phyloP scores from a whole-genome alignment of 2,113 vertebrate genomes.

The Callopanchax toddi region DNA sequence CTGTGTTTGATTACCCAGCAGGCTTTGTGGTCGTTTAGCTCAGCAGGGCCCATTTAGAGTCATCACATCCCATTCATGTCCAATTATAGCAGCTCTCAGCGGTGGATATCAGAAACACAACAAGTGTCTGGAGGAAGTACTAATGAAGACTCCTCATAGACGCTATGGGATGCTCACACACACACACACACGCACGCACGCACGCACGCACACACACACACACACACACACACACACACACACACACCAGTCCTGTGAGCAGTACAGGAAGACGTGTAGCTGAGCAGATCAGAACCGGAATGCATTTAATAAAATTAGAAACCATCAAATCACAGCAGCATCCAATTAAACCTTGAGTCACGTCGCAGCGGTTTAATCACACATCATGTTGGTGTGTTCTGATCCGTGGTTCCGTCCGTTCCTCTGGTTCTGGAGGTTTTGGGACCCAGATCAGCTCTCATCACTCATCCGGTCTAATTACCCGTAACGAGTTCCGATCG shows the following conservation, averaged over 20 bases:
- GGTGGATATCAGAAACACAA: conserved; percentile 46
- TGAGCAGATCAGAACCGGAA: conserved; percentile 13
- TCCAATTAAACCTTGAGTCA: conserved; percentile 37
- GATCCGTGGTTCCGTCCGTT: not conserved
- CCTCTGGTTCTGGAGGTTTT: conserved; percentile 8
- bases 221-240: too few relatives aligned
- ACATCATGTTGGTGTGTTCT: not conserved
- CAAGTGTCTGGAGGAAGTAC: conserved; percentile 55
- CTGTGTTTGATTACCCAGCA: conserved; percentile 47
- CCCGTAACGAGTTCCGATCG: conserved; percentile 29
- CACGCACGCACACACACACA: not conserved
- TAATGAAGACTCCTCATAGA: conserved; percentile 50
- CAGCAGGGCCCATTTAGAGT: conserved; percentile 52
- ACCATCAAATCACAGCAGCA: conserved; percentile 44
- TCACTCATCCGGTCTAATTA: conserved; percentile 57
- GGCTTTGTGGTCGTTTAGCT: conserved; percentile 44
- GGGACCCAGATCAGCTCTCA: conserved; percentile 31
- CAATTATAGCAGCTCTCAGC: conserved; percentile 45
- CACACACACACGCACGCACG: conserved; percentile 1
- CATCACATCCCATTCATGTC: conserved; percentile 54
- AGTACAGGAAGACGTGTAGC: too few relatives aligned
- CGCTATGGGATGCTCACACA: conserved; percentile 20
- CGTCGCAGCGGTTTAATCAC: conserved; percentile 34
- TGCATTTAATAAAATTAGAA: conserved; percentile 52
- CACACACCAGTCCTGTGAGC: too few relatives aligned